These are phyloP conservation scores for Clusia tigrina DNA, from an alignment of 2,888 invertebrate genomes.

Conservation along the genomic window DNA sequence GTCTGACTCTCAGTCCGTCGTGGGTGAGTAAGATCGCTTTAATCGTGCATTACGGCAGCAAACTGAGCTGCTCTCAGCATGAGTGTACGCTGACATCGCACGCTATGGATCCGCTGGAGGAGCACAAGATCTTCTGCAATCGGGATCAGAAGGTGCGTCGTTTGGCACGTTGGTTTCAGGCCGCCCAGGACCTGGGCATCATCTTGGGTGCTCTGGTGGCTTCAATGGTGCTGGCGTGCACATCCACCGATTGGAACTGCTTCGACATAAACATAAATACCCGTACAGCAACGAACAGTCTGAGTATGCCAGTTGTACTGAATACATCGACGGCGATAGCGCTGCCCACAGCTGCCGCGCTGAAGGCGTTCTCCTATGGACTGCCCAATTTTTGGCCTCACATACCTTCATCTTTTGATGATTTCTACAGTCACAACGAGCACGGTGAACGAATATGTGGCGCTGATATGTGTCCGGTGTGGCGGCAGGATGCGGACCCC, in stretches of 20 bases:
- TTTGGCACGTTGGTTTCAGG: conserved; percentile 67
- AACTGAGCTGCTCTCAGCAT: conserved; percentile 61
- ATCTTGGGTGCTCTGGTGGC: conserved; percentile 68
- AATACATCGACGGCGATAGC: background rate
- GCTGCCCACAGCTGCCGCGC: conserved; percentile 20
- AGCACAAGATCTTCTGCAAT: conserved; percentile 62
- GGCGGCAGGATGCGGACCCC: conserved; percentile 36
- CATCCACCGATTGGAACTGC: conserved; percentile 58
- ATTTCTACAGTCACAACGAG: conserved; percentile 67
- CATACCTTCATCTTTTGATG: conserved; percentile 56
- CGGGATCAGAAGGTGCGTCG: conserved; percentile 66
- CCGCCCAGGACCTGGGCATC: conserved; percentile 69
- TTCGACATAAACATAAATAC: conserved; percentile 28
- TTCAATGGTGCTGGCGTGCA: conserved; percentile 64
- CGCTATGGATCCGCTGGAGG: conserved; percentile 54
- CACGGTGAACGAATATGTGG: conserved; percentile 69
- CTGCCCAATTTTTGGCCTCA: conserved; percentile 41
- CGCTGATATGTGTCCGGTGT: conserved; percentile 68
- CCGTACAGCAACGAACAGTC: background rate
- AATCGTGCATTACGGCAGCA: conserved; percentile 59
- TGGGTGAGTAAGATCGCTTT: conserved; percentile 59
- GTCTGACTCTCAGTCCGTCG: conserved; percentile 67
- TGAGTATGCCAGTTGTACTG: background rate
- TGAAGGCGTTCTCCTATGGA: conserved; percentile 19
- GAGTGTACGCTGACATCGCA: conserved; percentile 48